Evolutionary conservation across 2,113 vertebrate genomes (phyloP), one percentile per base, ranked within the genome.

Genomic region (Xenopus laevis): DNA sequence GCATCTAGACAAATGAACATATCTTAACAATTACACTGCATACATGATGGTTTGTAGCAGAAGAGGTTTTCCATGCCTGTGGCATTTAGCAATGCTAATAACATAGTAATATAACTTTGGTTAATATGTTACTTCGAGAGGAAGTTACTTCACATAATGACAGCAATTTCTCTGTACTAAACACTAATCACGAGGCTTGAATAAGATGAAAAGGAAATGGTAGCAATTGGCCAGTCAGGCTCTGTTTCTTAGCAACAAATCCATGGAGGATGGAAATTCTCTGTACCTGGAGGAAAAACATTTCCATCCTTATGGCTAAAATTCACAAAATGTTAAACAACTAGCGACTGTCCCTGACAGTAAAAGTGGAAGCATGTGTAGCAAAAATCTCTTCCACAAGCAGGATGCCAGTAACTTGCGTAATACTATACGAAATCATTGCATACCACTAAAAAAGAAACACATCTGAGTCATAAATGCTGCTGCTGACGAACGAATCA

Each of bases 101-200:
- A 86, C 87, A 89, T 88, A 90, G 89, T 90, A 88, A 94, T 93
- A 95, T 91, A 95, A 89, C 92, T 91, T 62, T 84, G 89, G 89
- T 94, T 96, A 95, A 96, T 96, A 92, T 94, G 90, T 96, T 94
- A 95, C 92, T 92, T 89, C 88, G 84, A 92, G 89, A 95, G 95
- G 95, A 96, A 95, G 94, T 94, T 90, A 92, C 93, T 92, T 87
- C 91, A 92, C 92, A 90, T 96, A 97, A 98, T 98, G 94, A 95
- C 91, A 93, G 91, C 94, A 96, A 95, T 96, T 94, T 94, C 91
- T 92, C 91, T 89, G 91, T 92, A 91, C 91, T 95, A 92, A 94
- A 95, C 81, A 91, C 92, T 92, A 92, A 93, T 96, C 94, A 95
- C 93, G 90, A 92, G 92, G 92, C 87, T 93, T 90, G 90, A 87